Conservation (phyloP, 1,140 invertebrate species). For the Ceratitis capitata region DNA sequence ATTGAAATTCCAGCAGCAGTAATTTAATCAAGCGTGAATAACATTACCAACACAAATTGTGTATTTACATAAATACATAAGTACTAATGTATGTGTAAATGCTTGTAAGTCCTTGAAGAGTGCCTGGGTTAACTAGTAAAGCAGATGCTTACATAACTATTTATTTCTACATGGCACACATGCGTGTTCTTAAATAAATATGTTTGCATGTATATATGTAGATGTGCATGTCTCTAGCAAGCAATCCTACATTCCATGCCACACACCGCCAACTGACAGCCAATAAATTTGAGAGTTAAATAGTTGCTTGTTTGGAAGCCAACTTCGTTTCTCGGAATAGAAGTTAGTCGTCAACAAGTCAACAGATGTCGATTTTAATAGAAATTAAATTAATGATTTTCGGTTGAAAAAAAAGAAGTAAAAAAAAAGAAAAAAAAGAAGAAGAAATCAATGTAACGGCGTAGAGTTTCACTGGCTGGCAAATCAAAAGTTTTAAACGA, state of each 20-base stretch:
- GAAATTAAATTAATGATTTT: neutral
- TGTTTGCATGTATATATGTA: neutral
- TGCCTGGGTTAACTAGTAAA: neutral
- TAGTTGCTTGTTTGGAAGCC: constrained; percentile 48
- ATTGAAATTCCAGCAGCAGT: constrained; percentile 14
- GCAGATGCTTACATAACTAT: neutral
- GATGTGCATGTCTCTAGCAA: constrained; percentile 49
- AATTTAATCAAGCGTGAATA: constrained; percentile 10
- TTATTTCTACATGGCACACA: too few species aligned
- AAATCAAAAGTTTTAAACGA: neutral
- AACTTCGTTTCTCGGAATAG: neutral
- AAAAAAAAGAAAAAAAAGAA: too few species aligned
- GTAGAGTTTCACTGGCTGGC: too few species aligned
- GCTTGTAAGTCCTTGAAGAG: neutral
- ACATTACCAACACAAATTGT: neutral
- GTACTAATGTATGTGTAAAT: too few species aligned
- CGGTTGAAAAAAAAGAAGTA: neutral
- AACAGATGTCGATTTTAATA: neutral
- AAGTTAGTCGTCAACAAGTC: neutral
- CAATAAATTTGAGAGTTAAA: constrained; percentile 56
- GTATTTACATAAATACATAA: constrained; percentile 33
- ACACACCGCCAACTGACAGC: constrained; percentile 41
- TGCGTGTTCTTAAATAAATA: too few species aligned
- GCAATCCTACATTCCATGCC: constrained; percentile 8
- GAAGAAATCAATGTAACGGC: neutral